Evolutionary conservation across 2,113 vertebrate genomes (phyloP), one percentile per base, ranked within the genome.

Genomic region (Mesitornis unicolor): DNA sequence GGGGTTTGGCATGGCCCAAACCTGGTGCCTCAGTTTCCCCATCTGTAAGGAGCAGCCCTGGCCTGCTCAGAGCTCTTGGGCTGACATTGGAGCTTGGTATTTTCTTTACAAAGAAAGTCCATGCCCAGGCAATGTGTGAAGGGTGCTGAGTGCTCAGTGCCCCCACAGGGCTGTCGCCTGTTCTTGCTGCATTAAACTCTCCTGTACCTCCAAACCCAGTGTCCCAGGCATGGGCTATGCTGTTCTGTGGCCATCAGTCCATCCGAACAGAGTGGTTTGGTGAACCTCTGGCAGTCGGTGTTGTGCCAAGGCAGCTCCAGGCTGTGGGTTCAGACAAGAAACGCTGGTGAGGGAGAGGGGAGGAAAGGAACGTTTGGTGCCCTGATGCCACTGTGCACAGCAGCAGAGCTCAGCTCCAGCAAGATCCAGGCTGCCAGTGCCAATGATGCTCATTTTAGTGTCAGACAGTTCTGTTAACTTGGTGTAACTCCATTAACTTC

Each of bases 401-500:
- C 1, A 0, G 26, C 74, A 78, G 42, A 95, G 56, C 86, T 88
- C 2, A 0, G 61, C 31, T 71, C 35, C 67, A 63, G 80, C 67
- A 76, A 67, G 35, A 22, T 76, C 61, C 59, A 61, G 84, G 59
- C 73, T 77, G 76, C 64, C 60, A 26, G 80, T 33, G 42, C 80
- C 5, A 8, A 3, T 75, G 47, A 29, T 70, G 74, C 64, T 94
- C 25, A 20, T 63, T 90, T 86, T 78, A 5, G 68, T 59, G 26
- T 54, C 68, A 69, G 73, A 16, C 28, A 84, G 31, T 36, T 48
- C 56, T 1, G 2, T 92, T 92, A 92, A 61, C 54, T 45, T 6
- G 5, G 15, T 86, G 45, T 84, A 77, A 75, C 50, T 95, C 89
- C 33, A 50, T 53, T 84, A 84, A 53, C n/a, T 94, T 91, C n/a